These are phyloP conservation scores for Macroramphosus scolopax DNA, from an alignment of 2,797 vertebrate genomes.

Conservation along the genomic window DNA sequence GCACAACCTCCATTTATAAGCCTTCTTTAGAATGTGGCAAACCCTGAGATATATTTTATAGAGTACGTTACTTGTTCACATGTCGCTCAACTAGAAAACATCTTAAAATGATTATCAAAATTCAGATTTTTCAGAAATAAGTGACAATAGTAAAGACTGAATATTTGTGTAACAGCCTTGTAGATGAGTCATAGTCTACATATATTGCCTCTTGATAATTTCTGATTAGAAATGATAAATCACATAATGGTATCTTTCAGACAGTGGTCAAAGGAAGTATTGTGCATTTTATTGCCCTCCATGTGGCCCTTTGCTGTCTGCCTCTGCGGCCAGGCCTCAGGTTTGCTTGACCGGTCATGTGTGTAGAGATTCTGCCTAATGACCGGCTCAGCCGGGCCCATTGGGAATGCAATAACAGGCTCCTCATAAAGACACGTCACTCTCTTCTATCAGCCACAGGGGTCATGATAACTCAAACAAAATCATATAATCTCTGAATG, in stretches of 20 bases:
- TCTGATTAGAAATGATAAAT: slow-evolving; percentile 24
- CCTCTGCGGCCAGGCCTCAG: slow-evolving; percentile 35
- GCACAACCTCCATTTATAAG: slow-evolving; percentile 44
- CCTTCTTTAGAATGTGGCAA: slow-evolving; percentile 44
- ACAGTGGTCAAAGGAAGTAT: slow-evolving; percentile 48
- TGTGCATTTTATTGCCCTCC: slow-evolving; percentile 52
- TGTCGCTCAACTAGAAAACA: too few species aligned
- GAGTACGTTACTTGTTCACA: slow-evolving; percentile 18
- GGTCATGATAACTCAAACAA: slow-evolving; percentile 49
- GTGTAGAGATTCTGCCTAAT: slow-evolving; percentile 59
- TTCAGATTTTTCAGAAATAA: too few species aligned
- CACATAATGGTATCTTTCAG: slow-evolving; percentile 23
- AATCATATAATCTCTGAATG: slow-evolving; percentile 33
- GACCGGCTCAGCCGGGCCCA: slow-evolving; percentile 42
- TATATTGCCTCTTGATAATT: slow-evolving; percentile 7
- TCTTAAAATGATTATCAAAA: too few species aligned
- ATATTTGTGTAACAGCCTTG: background rate
- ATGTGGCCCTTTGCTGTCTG: slow-evolving; percentile 29
- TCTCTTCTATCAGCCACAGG: slow-evolving; percentile 34
- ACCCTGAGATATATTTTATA: slow-evolving; percentile 33
- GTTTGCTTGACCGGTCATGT: slow-evolving; percentile 67
- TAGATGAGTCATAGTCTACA: background rate
- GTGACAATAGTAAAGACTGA: too few species aligned
- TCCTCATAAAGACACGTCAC: slow-evolving; percentile 58
- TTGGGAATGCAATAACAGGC: slow-evolving; percentile 68